These are phyloP conservation scores for Todus mexicanus DNA, from an alignment of 2,797 vertebrate species.

Conservation along the genomic window DNA sequence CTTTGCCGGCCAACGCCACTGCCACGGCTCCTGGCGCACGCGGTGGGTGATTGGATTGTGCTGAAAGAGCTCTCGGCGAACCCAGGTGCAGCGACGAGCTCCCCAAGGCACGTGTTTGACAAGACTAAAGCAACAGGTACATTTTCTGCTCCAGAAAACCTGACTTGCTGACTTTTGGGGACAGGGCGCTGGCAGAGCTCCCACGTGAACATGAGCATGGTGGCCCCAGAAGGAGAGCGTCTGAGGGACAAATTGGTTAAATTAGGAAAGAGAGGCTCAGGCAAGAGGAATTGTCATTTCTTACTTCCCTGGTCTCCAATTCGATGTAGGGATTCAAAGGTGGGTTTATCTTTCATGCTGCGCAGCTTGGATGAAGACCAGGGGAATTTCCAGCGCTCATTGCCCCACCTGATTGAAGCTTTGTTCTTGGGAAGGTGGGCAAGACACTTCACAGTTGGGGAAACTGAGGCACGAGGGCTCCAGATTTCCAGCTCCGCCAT, in stretches of 20 bases:
- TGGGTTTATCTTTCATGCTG: accelerated
- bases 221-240: not conserved
- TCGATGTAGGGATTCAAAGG: not conserved
- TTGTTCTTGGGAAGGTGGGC: not conserved
- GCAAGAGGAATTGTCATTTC: not conserved
- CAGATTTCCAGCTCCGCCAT: not conserved
- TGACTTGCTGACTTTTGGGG: not conserved
- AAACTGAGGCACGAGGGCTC: conserved; percentile 3
- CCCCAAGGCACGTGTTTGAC: not conserved
- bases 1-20: not conserved
- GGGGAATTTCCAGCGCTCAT: not conserved
- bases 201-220: not conserved
- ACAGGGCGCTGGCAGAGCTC: not conserved
- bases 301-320: not conserved
- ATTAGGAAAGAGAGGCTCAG: not conserved
- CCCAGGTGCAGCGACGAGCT: not conserved
- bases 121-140: not conserved
- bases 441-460: not conserved
- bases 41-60: not conserved
- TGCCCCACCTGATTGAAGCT: not conserved
- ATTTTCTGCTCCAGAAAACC: not conserved
- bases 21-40: not conserved
- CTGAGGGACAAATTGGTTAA: not conserved
- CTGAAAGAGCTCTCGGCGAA: not conserved
- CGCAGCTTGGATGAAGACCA: not conserved